phyloP scores from a whole-genome alignment of 2,888 invertebrate genomes.

The Podabrus alpinus region DNA sequence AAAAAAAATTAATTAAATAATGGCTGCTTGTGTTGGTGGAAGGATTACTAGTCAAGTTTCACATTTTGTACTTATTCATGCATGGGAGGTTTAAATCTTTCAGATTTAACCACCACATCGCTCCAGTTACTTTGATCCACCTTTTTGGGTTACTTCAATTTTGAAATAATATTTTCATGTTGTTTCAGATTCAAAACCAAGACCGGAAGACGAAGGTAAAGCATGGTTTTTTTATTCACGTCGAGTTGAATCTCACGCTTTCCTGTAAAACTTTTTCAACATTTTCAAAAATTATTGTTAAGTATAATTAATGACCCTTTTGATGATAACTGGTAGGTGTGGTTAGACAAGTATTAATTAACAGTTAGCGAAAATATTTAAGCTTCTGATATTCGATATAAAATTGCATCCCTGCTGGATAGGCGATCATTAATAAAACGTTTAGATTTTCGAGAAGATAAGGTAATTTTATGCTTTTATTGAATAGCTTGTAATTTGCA shows the following conservation, averaged over 20 bases:
- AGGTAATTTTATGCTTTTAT: constrained; percentile 9
- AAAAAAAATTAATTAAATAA: not conserved
- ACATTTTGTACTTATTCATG: not conserved
- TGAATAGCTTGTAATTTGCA: constrained; percentile 7
- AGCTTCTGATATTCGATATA: constrained; percentile 5
- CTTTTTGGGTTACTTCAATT: not conserved
- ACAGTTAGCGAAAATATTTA: not conserved
- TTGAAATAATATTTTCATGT: not conserved
- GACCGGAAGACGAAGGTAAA: not conserved
- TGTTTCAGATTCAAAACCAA: not conserved
- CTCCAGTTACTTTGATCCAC: not conserved
- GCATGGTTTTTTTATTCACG: not conserved
- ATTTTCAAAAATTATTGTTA: not conserved
- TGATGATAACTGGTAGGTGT: constrained; percentile 3
- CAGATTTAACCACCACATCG: not conserved
- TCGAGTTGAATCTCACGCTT: not conserved
- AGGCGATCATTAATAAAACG: constrained; percentile 5
- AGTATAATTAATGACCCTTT: not conserved
- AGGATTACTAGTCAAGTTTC: not conserved
- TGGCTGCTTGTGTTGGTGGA: not conserved
- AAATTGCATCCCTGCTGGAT: constrained; percentile 2
- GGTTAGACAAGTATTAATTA: constrained; percentile 8
- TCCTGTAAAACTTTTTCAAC: not conserved
- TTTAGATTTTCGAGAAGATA: constrained; percentile 9
- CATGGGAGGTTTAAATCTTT: not conserved